Conservation (phyloP, 2,797 vertebrate genomes). For the Micropoecilia bifurca region DNA sequence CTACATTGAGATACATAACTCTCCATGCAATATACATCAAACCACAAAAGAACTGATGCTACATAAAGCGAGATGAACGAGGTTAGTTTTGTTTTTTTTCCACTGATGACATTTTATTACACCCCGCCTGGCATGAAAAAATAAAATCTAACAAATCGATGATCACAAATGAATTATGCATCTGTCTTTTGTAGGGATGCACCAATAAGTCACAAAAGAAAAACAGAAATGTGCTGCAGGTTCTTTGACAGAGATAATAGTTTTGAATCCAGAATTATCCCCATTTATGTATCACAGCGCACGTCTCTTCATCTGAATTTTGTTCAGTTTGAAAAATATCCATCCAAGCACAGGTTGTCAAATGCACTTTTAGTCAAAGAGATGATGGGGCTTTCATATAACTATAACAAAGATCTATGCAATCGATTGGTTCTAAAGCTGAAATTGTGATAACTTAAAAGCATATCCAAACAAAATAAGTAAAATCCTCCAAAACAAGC, state of each 20-base stretch:
- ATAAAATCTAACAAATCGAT: neutral
- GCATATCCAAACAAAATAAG: neutral
- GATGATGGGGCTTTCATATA: neutral
- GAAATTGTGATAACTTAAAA: neutral
- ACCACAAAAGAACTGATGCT: neutral
- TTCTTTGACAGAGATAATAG: neutral
- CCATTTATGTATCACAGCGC: neutral
- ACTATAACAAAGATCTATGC: neutral
- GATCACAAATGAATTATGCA: neutral
- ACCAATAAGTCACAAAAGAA: neutral
- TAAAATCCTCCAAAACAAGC: neutral
- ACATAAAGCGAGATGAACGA: neutral
- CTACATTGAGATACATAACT: constrained; percentile 19
- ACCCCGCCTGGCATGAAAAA: neutral
- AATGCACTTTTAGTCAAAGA: neutral
- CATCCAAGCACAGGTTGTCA: neutral
- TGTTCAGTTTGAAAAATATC: neutral
- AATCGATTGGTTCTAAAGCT: neutral
- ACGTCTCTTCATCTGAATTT: neutral
- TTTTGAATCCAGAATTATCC: neutral
- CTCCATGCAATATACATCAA: constrained; percentile 9
- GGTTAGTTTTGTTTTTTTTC: neutral
- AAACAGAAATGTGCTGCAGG: neutral
- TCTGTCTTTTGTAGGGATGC: neutral
- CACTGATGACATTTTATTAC: constrained; percentile 1